Evolutionary conservation across 2,113 vertebrate genomes (phyloP).

Genomic region (Spea bombifrons): DNA sequence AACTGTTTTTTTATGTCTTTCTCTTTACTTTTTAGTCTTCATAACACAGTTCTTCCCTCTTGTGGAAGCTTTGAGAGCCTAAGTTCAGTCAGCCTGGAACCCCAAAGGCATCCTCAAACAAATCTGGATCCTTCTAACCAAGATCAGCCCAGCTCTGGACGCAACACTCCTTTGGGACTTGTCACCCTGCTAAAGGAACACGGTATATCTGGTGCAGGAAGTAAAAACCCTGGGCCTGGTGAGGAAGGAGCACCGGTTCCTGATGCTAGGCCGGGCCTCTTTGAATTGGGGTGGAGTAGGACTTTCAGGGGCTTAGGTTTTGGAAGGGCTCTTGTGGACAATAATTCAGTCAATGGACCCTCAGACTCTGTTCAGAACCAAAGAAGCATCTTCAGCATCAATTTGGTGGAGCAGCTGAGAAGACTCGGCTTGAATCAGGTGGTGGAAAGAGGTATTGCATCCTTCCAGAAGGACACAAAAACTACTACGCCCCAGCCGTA

Average conservation of each 20-base stretch:
- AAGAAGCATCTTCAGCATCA: conserved; percentile 69
- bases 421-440: conserved; percentile 72
- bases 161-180: conserved; percentile 1
- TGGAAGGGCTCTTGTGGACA: not conserved
- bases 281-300: not conserved
- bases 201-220: conserved; percentile 58
- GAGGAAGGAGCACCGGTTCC: not conserved
- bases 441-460: conserved; percentile 63
- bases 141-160: conserved; percentile 10
- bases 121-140: not conserved
- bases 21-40: conserved; percentile 63
- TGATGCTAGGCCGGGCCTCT: not conserved
- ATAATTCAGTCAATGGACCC: rapidly evolving
- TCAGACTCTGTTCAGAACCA: not conserved
- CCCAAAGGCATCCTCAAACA: conserved; percentile 6
- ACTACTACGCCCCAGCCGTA: not conserved
- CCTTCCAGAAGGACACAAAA: conserved; percentile 5
- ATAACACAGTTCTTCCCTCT: conserved; percentile 71
- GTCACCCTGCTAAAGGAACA: conserved; percentile 59
- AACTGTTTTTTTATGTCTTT: conserved; percentile 4
- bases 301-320: not conserved
- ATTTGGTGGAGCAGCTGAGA: conserved; percentile 75
- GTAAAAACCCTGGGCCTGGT: not conserved
- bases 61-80: conserved; percentile 72
- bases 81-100: conserved; percentile 48